phyloP scores from a whole-genome alignment of 2,113 vertebrate species.

The Sterrhoptilus dennistouni region DNA sequence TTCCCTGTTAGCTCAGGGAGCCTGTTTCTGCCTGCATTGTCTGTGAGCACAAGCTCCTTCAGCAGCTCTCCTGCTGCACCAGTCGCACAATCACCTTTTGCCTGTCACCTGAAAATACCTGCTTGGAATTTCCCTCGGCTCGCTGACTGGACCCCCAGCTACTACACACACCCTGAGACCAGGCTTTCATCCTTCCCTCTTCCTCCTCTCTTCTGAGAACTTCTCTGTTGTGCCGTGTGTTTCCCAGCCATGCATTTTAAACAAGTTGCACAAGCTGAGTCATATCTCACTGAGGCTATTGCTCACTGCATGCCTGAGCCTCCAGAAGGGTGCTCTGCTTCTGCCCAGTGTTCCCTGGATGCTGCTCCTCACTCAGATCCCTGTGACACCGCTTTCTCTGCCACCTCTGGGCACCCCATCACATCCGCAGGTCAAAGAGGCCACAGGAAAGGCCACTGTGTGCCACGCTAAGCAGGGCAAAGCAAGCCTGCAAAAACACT shows the following conservation, averaged over 20 bases:
- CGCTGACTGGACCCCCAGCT: neutral
- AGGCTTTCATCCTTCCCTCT: neutral
- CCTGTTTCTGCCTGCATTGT: rapidly evolving
- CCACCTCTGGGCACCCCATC: neutral
- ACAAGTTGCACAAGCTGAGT: neutral
- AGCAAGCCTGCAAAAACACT: neutral
- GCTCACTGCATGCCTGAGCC: neutral
- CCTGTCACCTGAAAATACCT: neutral
- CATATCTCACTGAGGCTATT: neutral
- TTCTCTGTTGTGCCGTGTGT: neutral
- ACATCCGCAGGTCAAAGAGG: neutral
- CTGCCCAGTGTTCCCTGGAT: neutral
- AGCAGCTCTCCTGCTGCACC: neutral
- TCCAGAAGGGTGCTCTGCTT: neutral
- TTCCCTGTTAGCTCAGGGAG: neutral
- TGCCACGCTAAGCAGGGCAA: neutral
- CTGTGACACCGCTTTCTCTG: neutral
- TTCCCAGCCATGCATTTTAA: neutral
- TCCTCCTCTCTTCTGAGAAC: neutral
- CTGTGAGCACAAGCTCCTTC: neutral
- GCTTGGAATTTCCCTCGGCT: neutral
- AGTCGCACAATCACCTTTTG: rapidly evolving
- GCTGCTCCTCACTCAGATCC: neutral
- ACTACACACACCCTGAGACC: neutral
- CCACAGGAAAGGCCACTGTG: neutral